phyloP scores from a whole-genome alignment of 2,113 vertebrate species.

The Donacobius atricapilla region DNA sequence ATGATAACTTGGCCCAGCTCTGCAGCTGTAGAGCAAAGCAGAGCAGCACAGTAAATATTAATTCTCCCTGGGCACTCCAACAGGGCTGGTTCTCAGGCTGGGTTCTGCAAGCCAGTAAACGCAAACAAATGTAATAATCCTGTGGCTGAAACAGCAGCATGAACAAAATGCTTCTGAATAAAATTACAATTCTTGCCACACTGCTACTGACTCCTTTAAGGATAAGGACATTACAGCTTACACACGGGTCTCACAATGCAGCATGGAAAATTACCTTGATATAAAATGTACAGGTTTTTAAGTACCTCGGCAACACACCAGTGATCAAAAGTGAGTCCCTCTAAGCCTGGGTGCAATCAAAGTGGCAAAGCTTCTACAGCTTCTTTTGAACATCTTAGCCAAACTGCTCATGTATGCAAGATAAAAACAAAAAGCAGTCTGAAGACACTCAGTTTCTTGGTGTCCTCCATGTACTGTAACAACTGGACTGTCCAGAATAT shows the following conservation, averaged over 20 bases:
- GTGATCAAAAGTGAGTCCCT: neutral
- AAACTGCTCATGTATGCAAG: neutral
- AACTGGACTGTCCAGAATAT: neutral
- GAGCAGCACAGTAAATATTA: constrained; percentile 8
- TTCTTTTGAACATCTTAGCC: neutral
- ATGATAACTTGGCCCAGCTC: neutral
- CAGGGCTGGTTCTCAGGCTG: neutral
- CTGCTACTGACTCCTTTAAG: neutral
- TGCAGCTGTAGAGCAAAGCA: neutral
- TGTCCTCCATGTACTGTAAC: neutral
- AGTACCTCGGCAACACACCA: neutral
- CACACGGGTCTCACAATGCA: neutral
- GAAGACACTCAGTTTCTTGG: neutral
- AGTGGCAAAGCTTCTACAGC: neutral
- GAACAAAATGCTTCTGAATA: neutral
- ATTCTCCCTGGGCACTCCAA: neutral
- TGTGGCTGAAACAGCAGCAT: neutral
- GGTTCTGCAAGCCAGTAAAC: neutral
- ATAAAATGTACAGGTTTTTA: neutral
- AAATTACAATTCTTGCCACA: constrained; percentile 7
- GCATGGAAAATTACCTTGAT: neutral
- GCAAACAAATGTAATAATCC: neutral
- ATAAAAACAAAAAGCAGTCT: neutral
- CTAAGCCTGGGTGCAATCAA: neutral
- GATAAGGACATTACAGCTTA: neutral